These are phyloP conservation scores for Drosophila sordidapex DNA, from an alignment of 2,888 invertebrate genomes.

Conservation along the genomic window DNA sequence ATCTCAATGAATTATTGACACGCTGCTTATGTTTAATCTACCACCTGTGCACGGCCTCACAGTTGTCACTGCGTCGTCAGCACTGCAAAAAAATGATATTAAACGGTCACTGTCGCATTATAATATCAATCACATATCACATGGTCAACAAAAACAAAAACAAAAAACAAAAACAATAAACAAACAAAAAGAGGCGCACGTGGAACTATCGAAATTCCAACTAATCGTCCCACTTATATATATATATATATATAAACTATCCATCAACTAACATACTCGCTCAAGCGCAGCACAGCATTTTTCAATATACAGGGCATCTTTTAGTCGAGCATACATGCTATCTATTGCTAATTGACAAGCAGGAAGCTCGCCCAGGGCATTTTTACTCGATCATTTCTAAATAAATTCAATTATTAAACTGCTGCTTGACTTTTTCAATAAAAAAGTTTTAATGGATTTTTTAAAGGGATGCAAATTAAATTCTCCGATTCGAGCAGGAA, in stretches of 20 bases:
- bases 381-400: neutral
- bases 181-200: neutral
- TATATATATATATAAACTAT: neutral
- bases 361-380: neutral
- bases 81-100: slow-evolving; percentile 37
- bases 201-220: neutral
- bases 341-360: neutral
- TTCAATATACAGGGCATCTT: neutral
- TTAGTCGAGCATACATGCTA: neutral
- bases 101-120: neutral
- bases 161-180: neutral
- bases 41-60: slow-evolving; percentile 23
- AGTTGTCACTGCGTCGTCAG: slow-evolving; percentile 34
- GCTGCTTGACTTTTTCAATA: neutral
- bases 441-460: neutral
- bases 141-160: neutral
- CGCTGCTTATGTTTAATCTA: slow-evolving; percentile 27
- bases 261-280: neutral
- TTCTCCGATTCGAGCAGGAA: neutral
- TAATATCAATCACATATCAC: slow-evolving; percentile 2
- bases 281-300: neutral
- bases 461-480: neutral
- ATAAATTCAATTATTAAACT: neutral
- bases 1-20: slow-evolving; percentile 31
- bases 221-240: neutral